Base-by-base conservation (phyloP, 2,888 invertebrate species). In the Eupithecia centaureata region DNA sequence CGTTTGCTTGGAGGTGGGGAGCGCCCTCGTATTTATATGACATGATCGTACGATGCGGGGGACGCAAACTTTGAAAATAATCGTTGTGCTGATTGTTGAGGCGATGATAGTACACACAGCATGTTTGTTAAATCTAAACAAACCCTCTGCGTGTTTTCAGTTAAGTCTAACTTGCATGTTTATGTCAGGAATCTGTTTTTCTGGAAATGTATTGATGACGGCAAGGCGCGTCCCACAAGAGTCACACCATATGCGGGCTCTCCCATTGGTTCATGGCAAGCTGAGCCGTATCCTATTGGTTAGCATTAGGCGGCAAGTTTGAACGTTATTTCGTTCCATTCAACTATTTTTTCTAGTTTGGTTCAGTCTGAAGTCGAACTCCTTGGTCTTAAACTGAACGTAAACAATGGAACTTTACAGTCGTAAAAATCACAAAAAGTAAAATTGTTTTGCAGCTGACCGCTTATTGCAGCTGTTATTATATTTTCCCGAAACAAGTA, bases 1-100 rank as follows among this genome's bases (percentile, higher is more conserved):
- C 91, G 90, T 90, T 90, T 88, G 84, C 78, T 77, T 75, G 85
- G 68, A 87, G 86, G 90, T 85, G 91, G 91, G 92, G 92, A 88
- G 89, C 80, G 82, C 74, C 77, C 80, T 79, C 78, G 84, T 85
- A 86, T 91, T 91, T 92, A 92, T 92, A 92, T 86, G 89, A 87
- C 87, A 82, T 83, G 87, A 90, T 92, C 92, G 77, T 92, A 91
- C 88, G 92, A 93, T 91, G 90, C 90, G 88, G 89, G 86, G 88
- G 85, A 87, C 83, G 83, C 82, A 79, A 82, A 86, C 85, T 85
- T 84, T 82, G 83, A 77, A 86, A 86, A 84, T 86, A 86, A 86
- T 86, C 82, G 81, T 71, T 80, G 68, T 83, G 70, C 77, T 82
- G 76, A 79, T 72, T 80, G 82, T 79, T 81, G 76, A 78, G 78